These are phyloP conservation scores for Saccostrea cuccullata DNA, from an alignment of 1,140 invertebrate genomes.

Conservation along the genomic window DNA sequence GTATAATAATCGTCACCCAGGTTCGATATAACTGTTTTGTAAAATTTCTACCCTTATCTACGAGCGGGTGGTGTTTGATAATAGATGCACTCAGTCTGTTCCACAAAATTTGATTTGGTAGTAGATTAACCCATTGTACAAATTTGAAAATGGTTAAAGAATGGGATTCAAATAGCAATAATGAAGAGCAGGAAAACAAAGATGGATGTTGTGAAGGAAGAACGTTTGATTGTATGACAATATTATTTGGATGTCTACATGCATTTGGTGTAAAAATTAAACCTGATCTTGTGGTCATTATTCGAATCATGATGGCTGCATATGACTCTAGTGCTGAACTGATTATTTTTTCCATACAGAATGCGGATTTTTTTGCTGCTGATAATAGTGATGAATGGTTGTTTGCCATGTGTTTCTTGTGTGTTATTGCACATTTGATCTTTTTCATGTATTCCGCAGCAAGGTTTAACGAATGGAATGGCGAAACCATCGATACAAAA, in stretches of 20 bases:
- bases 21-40: no score
- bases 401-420: neutral
- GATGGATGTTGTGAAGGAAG: neutral
- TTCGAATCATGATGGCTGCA: neutral
- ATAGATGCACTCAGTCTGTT: no score
- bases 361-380: neutral
- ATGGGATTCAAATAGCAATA: neutral
- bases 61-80: no score
- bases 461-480: neutral
- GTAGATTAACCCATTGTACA: neutral
- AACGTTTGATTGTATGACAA: neutral
- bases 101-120: no score
- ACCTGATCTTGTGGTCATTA: neutral
- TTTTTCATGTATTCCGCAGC: neutral
- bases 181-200: neutral
- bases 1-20: no score
- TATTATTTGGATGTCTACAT: neutral
- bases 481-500: neutral
- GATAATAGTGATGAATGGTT: neutral
- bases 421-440: neutral
- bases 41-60: no score
- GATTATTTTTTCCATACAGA: slow-evolving; percentile 2
- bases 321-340: neutral
- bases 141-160: neutral
- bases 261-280: neutral